phyloP scores from a whole-genome alignment of 2,113 vertebrate species.

The Vicugna pacos region DNA sequence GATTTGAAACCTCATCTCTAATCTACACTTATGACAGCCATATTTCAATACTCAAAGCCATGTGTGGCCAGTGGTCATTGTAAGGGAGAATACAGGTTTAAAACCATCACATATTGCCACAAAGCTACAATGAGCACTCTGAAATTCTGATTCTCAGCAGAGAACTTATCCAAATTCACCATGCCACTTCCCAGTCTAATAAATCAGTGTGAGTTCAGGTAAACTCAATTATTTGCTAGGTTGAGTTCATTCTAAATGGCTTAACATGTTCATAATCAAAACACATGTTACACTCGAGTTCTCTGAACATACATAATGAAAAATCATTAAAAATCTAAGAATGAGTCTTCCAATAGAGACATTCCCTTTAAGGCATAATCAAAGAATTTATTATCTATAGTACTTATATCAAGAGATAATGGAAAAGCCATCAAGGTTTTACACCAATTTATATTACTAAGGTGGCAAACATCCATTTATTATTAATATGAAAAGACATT shows the following conservation, averaged over 20 bases:
- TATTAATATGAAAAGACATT: slow-evolving; percentile 57
- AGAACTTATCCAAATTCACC: neutral
- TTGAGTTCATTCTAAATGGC: slow-evolving; percentile 27
- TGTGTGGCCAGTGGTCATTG: neutral
- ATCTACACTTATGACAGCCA: neutral
- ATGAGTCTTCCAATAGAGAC: slow-evolving; percentile 48
- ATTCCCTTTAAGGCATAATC: slow-evolving; percentile 60
- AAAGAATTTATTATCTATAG: slow-evolving; percentile 44
- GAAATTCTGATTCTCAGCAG: neutral
- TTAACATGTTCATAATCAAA: slow-evolving; percentile 20
- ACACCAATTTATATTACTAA: slow-evolving; percentile 62
- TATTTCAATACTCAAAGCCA: neutral
- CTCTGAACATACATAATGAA: slow-evolving; percentile 17
- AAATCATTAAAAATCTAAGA: neutral
- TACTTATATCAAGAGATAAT: slow-evolving; percentile 59
- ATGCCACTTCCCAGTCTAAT: neutral
- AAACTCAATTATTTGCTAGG: slow-evolving; percentile 39
- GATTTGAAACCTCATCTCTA: neutral
- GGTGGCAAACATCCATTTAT: slow-evolving; percentile 60
- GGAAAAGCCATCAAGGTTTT: slow-evolving; percentile 9
- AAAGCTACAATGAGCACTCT: neutral
- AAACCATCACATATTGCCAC: neutral
- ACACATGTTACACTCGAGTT: neutral
- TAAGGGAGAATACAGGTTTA: neutral
- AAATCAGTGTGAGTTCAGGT: neutral